These are phyloP conservation scores for Hydrophis major DNA, from an alignment of 2,797 vertebrate genomes.

Conservation along the genomic window DNA sequence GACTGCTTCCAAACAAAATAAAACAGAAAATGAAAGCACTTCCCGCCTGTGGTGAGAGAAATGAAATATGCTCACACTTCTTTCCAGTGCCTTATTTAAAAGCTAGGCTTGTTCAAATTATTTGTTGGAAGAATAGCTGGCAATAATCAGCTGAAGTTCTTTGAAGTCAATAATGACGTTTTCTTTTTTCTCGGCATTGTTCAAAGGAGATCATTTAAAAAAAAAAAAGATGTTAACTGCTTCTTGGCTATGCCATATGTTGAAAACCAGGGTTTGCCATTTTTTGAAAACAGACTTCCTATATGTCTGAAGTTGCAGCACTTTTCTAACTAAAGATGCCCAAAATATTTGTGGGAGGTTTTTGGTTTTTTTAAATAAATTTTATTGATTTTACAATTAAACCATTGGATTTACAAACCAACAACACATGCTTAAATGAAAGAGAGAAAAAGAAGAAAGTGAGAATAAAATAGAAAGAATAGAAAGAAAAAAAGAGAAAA, in stretches of 20 bases:
- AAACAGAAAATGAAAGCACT: neutral
- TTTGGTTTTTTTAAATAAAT: no score
- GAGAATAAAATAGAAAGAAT: no score
- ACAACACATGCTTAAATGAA: no score
- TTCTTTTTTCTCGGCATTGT: neutral
- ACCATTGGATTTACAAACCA: no score
- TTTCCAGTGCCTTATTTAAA: neutral
- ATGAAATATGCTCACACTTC: neutral
- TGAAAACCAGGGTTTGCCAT: neutral
- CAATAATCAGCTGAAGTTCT: neutral
- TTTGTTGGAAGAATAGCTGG: neutral
- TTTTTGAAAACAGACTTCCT: neutral
- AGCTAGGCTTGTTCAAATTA: neutral
- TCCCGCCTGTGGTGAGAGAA: neutral
- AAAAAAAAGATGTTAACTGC: neutral
- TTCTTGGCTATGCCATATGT: neutral
- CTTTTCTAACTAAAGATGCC: neutral
- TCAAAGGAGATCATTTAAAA: neutral
- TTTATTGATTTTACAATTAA: no score
- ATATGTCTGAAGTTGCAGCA: neutral
- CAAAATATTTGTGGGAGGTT: neutral
- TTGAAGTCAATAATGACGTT: constrained; percentile 11
- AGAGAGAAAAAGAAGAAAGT: no score
- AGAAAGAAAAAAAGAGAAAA: no score
- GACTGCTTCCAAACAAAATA: neutral